Evolutionary conservation across 2,113 vertebrate genomes (phyloP).

Genomic region (Microcebus jonahi): DNA sequence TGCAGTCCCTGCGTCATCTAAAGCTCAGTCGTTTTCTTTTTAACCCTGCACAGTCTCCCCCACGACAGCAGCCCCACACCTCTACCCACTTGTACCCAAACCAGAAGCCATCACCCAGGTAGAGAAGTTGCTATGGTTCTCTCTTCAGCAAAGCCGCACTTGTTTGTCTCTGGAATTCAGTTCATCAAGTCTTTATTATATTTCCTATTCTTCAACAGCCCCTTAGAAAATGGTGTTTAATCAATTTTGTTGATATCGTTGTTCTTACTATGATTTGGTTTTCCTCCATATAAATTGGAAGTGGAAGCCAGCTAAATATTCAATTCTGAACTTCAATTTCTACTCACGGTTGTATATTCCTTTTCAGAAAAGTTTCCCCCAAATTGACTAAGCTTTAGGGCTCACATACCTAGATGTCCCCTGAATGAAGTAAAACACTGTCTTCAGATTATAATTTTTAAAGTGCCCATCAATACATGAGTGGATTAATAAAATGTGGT

Average conservation of each 20-base stretch:
- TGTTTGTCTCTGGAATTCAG: not conserved
- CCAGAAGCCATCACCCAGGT: too few relatives aligned
- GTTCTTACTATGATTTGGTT: not conserved
- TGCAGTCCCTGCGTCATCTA: not conserved
- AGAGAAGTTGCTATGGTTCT: not conserved
- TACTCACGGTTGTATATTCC: not conserved
- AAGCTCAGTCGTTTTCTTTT: not conserved
- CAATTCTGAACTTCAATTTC: not conserved
- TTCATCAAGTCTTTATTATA: not conserved
- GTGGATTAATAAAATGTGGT: too few relatives aligned
- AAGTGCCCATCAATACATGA: not conserved
- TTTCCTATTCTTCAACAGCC: not conserved
- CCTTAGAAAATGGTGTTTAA: not conserved
- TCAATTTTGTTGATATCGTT: not conserved
- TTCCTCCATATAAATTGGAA: not conserved
- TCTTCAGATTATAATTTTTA: not conserved
- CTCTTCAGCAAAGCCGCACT: too few relatives aligned
- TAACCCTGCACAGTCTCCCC: not conserved
- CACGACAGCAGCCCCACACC: not conserved
- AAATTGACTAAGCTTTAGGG: not conserved
- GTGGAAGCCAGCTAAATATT: not conserved
- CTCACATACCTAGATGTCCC: not conserved
- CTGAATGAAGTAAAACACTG: constrained; percentile 18
- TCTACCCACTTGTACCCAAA: not conserved
- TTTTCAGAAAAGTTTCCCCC: not conserved